Conservation (phyloP, 1,140 invertebrate species). For the Diorhabda elongata region DNA sequence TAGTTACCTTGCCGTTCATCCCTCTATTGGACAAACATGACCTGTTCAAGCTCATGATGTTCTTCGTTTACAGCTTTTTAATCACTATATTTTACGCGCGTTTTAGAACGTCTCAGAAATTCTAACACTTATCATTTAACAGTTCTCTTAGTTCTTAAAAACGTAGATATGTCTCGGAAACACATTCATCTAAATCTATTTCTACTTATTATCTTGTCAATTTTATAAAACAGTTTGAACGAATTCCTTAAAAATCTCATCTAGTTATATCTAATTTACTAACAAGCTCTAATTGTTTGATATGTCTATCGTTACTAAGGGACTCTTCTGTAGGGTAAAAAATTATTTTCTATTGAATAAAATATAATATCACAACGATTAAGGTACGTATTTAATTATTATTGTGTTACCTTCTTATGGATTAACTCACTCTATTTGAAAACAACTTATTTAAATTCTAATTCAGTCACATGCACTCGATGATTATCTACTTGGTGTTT, state of each 20-base stretch:
- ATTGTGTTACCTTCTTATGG: slow-evolving; percentile 5
- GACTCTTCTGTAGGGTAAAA: slow-evolving; percentile 5
- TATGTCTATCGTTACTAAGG: slow-evolving; percentile 19
- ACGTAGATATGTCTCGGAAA: slow-evolving; percentile 14
- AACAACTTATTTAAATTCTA: neutral
- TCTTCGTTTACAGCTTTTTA: slow-evolving; percentile 6
- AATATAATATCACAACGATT: slow-evolving; percentile 30
- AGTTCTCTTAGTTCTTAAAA: slow-evolving; percentile 1
- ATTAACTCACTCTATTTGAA: slow-evolving; percentile 9
- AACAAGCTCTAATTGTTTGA: slow-evolving; percentile 14
- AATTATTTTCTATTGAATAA: slow-evolving; percentile 15
- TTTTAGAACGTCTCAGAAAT: neutral
- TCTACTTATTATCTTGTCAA: slow-evolving; percentile 29
- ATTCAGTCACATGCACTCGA: neutral
- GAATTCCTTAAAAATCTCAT: slow-evolving; percentile 13
- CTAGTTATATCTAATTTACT: slow-evolving; percentile 4
- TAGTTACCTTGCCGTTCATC: slow-evolving; percentile 41
- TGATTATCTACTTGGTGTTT: slow-evolving; percentile 2
- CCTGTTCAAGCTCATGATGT: slow-evolving; percentile 36
- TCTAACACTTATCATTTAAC: slow-evolving; percentile 11
- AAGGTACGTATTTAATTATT: slow-evolving; percentile 28
- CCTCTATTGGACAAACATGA: slow-evolving; percentile 35
- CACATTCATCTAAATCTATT: slow-evolving; percentile 23
- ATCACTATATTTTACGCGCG: slow-evolving; percentile 17
- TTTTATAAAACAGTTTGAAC: slow-evolving; percentile 19